Evolutionary conservation across 2,113 vertebrate genomes (phyloP), one percentile per base, ranked within the genome.

Genomic region (Xenus cinereus): DNA sequence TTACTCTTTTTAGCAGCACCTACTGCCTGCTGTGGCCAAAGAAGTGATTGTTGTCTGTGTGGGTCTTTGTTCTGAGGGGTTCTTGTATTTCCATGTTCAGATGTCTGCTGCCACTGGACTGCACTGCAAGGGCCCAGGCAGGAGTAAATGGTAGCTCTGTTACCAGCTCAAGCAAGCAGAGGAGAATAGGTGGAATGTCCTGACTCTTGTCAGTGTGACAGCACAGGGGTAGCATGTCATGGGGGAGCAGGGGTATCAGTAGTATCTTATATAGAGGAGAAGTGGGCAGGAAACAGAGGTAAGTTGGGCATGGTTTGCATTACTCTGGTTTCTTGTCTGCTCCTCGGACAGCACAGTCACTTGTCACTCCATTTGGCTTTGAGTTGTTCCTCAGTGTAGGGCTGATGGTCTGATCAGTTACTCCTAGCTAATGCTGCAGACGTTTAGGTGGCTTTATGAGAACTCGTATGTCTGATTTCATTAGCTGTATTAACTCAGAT

Each of bases 361-460:
- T 75, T 78, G 35, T 23, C 17, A 12, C 33, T 26, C 18, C 20
- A 12, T 84, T 28, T 66, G 56, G 12, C 28, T 84, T 59, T 19
- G 50, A 39, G 9, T 12, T 35, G 21, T 12, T 71, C 26, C 5
- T 56, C 11, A 27, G 0, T 62, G 41, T n/a, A 4, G 41, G 5
- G 54, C 56, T 78, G 46, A 6, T 43, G 41, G 21, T 62, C 87
- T 87, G 50, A 15, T 28, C 20, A 60, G 57, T 57, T 60, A 9
- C 20, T 51, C 14, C 22, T 32, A 26, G 41, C 11, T 62, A 27
- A 15, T 33, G 46, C 62, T 75, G 14, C 21, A 76, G 43, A 50
- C 0, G 1, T 75, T 50, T 41, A 63, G 24, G 20, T 75, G 74
- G 48, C 18, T 63, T 88, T 68, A 45, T 57, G 35, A 60, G 74